phyloP scores from a whole-genome alignment of 2,888 invertebrate species.

The Ophion obscuratus region DNA sequence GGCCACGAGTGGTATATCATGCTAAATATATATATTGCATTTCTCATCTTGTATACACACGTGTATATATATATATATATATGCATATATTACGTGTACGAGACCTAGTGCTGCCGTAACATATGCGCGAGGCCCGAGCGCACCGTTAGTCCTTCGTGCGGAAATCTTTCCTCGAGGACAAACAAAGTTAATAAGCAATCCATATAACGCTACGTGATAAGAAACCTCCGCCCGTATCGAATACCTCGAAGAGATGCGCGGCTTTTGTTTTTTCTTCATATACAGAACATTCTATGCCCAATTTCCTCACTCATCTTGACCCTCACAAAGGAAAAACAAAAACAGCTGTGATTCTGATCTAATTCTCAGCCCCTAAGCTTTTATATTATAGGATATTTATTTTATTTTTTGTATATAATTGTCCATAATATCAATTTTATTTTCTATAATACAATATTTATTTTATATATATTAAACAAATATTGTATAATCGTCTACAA shows the following conservation, averaged over 20 bases:
- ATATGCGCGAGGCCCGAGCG: constrained; percentile 55
- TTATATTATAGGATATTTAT: too few relatives aligned
- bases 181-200: constrained; percentile 82
- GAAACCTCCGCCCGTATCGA: constrained; percentile 27
- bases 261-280: background rate
- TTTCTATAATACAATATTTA: too few relatives aligned
- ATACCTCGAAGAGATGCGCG: constrained; percentile 47
- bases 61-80: constrained; percentile 21
- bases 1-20: constrained; percentile 70
- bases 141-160: constrained; percentile 75
- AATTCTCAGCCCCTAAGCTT: too few relatives aligned
- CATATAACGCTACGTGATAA: constrained; percentile 71
- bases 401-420: too few relatives aligned
- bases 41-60: background rate
- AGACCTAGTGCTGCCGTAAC: constrained; percentile 66
- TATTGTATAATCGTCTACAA: too few relatives aligned
- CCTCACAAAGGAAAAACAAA: too few relatives aligned
- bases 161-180: constrained; percentile 74
- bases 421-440: too few relatives aligned
- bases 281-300: too few relatives aligned
- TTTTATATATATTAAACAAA: too few relatives aligned
- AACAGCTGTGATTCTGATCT: too few relatives aligned
- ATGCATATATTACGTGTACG: constrained; percentile 42
- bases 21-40: constrained; percentile 2
- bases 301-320: too few relatives aligned